These are phyloP conservation scores for Meteorus colon DNA, from an alignment of 2,888 invertebrate genomes.

Conservation along the genomic window DNA sequence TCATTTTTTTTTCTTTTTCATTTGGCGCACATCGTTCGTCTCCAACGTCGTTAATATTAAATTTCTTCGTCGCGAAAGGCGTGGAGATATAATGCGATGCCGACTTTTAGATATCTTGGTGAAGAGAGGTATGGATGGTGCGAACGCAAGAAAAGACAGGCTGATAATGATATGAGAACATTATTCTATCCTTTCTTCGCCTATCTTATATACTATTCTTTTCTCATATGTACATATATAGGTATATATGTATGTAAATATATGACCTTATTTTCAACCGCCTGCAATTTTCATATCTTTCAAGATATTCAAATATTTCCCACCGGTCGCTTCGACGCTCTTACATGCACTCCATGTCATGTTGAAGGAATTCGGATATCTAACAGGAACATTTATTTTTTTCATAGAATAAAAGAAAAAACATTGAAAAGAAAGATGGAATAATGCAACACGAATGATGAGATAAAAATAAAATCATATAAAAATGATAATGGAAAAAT, in stretches of 20 bases:
- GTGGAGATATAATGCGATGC: constrained; percentile 26
- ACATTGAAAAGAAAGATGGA: not conserved
- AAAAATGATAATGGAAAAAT: no score
- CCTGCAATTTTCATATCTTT: constrained; percentile 7
- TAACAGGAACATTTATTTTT: not conserved
- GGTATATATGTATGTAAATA: not conserved
- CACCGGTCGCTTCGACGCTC: not conserved
- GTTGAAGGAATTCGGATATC: not conserved
- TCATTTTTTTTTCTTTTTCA: constrained; percentile 1
- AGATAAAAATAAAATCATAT: not conserved
- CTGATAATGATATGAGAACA: constrained; percentile 22
- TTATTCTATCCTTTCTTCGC: not conserved
- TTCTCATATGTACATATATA: not conserved
- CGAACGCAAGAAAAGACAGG: constrained; percentile 16
- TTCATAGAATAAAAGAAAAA: not conserved
- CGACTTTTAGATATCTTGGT: constrained; percentile 22
- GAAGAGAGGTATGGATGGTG: not conserved
- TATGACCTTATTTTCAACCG: not conserved
- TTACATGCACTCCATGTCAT: constrained; percentile 5
- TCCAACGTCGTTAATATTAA: constrained; percentile 48
- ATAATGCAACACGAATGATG: not conserved
- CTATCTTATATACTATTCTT: not conserved
- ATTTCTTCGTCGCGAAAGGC: constrained; percentile 37
- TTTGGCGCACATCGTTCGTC: not conserved
- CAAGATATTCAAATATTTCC: constrained; percentile 10